These are phyloP conservation scores for Enteromius treurensis DNA, from an alignment of 2,797 vertebrate genomes.

Conservation along the genomic window DNA sequence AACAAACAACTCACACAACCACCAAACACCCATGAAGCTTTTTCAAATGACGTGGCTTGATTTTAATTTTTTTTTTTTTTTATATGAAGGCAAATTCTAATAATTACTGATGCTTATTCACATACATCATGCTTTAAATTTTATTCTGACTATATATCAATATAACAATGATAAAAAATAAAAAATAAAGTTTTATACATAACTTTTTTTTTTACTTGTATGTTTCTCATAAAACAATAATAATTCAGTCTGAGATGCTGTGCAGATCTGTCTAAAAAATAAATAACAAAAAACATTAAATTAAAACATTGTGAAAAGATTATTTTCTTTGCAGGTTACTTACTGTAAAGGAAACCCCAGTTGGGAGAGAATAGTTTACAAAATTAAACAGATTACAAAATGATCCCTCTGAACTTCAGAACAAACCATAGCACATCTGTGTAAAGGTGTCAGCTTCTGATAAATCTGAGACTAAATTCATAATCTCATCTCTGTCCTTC, in stretches of 20 bases:
- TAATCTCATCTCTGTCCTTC: neutral
- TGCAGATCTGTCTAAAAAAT: neutral
- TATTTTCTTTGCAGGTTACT: neutral
- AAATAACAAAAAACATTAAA: neutral
- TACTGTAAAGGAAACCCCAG: neutral
- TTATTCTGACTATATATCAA: neutral
- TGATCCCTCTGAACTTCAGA: conserved; percentile 1
- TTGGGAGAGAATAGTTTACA: neutral
- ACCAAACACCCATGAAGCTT: conserved; percentile 12
- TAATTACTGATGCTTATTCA: neutral
- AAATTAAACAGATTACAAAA: neutral
- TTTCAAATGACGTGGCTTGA: neutral
- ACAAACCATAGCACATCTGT: conserved; percentile 9
- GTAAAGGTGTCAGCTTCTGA: neutral
- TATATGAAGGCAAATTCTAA: neutral
- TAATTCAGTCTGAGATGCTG: neutral
- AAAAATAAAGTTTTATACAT: neutral
- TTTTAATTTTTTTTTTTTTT: neutral
- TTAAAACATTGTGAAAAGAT: neutral
- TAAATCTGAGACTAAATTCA: neutral
- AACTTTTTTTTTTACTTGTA: neutral
- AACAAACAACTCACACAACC: neutral
- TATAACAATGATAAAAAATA: neutral
- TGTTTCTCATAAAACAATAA: neutral
- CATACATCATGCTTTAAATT: neutral